Evolutionary conservation across 1,140 invertebrate species (phyloP).

Genomic region (Planococcus citri): DNA sequence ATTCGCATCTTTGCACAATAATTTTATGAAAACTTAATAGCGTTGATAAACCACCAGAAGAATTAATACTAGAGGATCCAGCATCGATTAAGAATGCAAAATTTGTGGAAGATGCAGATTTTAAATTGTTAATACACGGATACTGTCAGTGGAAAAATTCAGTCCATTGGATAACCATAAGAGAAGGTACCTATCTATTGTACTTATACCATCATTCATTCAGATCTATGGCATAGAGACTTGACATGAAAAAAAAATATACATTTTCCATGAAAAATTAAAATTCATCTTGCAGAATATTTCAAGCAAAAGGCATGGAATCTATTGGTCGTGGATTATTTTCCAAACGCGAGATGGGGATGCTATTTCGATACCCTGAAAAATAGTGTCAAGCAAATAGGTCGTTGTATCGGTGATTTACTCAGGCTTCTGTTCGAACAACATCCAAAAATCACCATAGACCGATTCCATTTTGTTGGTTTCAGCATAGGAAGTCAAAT

Average conservation of each 20-base stretch:
- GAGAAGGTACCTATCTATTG: neutral
- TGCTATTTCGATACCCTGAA: conserved; percentile 43
- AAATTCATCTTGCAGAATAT: neutral
- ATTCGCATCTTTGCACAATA: no score
- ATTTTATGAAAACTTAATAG: no score
- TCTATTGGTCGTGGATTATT: conserved; percentile 48
- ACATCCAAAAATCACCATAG: conserved; percentile 30
- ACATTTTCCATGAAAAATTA: no score
- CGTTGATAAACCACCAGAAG: neutral
- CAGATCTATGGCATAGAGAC: no score
- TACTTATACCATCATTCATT: no score
- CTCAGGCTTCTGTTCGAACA: conserved; percentile 33
- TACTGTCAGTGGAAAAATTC: neutral
- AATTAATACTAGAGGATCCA: neutral
- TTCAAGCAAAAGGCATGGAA: conserved; percentile 32
- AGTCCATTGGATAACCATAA: neutral
- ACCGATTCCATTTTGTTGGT: conserved; percentile 52
- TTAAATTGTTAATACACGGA: neutral
- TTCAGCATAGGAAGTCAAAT: conserved; percentile 64
- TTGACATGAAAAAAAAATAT: no score
- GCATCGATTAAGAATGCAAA: neutral
- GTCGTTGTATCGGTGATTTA: conserved; percentile 36
- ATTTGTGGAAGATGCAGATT: neutral
- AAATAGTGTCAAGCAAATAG: conserved; percentile 41
- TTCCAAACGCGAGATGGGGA: conserved; percentile 41